These are phyloP conservation scores for Illadopsis cleaveri DNA, from an alignment of 2,113 vertebrate species.

Conservation along the genomic window DNA sequence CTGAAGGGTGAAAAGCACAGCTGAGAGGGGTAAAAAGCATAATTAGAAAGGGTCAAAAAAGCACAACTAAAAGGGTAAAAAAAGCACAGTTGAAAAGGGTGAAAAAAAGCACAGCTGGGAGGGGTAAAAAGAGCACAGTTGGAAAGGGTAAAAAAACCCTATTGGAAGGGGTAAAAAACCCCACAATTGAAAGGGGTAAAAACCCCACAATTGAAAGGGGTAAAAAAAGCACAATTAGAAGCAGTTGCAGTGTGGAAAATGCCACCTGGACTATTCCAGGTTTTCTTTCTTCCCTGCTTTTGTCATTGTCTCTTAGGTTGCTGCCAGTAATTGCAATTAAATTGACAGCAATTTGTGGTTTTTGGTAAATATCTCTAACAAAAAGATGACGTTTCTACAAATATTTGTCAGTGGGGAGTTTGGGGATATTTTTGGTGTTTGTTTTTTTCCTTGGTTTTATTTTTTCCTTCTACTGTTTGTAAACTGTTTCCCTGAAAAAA, in stretches of 20 bases:
- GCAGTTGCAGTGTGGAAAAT: neutral
- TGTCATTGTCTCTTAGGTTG: neutral
- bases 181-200: neutral
- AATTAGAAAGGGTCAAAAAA: too few relatives aligned
- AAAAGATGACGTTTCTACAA: neutral
- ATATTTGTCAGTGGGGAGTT: neutral
- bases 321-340: neutral
- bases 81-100: neutral
- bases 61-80: neutral
- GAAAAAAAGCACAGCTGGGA: too few relatives aligned
- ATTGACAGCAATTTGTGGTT: neutral
- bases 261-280: neutral
- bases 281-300: neutral
- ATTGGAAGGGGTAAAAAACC: too few relatives aligned
- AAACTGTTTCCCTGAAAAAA: neutral
- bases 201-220: neutral
- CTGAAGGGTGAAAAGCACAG: neutral
- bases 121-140: neutral
- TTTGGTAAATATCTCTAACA: neutral
- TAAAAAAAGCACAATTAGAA: neutral
- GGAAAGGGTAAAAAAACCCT: neutral
- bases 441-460: neutral
- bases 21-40: too few relatives aligned
- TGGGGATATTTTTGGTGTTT: neutral
- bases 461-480: neutral